Conservation (phyloP, 2,113 vertebrate genomes). For the Dissostichus mawsoni region DNA sequence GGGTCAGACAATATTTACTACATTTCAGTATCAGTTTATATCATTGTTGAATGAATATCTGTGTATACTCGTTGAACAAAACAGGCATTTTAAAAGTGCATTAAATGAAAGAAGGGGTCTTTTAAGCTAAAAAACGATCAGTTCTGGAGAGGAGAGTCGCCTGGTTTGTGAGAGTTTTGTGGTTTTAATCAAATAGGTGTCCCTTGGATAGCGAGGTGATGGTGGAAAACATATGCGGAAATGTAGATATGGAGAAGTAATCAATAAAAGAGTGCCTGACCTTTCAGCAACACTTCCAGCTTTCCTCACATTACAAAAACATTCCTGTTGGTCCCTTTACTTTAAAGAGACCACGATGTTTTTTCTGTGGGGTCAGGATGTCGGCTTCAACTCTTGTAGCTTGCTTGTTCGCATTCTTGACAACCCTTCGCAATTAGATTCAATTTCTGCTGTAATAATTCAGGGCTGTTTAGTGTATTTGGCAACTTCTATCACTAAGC, state of each 20-base stretch:
- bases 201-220: neutral
- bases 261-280: neutral
- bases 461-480: slow-evolving; percentile 51
- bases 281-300: slow-evolving; percentile 17
- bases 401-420: slow-evolving; percentile 2
- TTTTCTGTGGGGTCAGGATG: slow-evolving; percentile 1
- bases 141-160: neutral
- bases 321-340: neutral
- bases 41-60: neutral
- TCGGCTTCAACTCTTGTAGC: neutral
- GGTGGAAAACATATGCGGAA: slow-evolving; percentile 13
- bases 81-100: neutral
- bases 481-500: slow-evolving; percentile 35
- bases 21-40: neutral
- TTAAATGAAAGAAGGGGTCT: neutral
- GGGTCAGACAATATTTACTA: no score
- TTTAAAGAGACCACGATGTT: neutral
- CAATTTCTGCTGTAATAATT: slow-evolving; percentile 3
- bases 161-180: neutral
- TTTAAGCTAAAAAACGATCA: neutral
- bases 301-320: slow-evolving; percentile 19
- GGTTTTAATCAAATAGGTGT: slow-evolving; percentile 12
- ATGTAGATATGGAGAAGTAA: slow-evolving; percentile 1
- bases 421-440: slow-evolving; percentile 38
- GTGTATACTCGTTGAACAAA: neutral